Conservation (phyloP, 1,140 invertebrate species). For the Rhagoletis zephyria region DNA sequence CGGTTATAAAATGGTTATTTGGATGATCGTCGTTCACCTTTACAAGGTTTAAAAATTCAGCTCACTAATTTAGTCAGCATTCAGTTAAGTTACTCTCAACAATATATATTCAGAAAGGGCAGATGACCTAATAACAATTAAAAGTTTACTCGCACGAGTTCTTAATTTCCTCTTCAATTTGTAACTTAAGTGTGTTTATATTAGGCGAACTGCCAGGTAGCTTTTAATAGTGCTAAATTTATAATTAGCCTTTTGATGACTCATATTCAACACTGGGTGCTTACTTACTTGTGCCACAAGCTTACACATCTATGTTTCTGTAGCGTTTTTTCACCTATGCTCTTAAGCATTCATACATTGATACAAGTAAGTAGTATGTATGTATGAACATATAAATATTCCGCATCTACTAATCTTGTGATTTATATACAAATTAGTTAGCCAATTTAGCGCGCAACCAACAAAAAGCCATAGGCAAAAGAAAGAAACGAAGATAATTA, state of each 20-base stretch:
- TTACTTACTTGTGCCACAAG: background rate
- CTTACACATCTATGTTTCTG: background rate
- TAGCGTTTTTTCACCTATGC: background rate
- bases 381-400: background rate
- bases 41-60: too few species aligned
- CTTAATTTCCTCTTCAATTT: too few species aligned
- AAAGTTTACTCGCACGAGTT: too few species aligned
- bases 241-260: background rate
- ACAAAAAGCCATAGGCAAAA: background rate
- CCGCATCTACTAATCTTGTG: background rate
- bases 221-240: background rate
- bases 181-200: too few species aligned
- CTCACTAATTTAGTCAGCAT: too few species aligned
- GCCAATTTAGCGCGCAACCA: conserved; percentile 11
- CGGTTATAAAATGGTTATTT: too few species aligned
- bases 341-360: background rate
- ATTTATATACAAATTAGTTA: conserved; percentile 34
- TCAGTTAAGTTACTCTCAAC: too few species aligned
- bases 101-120: background rate
- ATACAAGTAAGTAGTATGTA: background rate
- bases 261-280: conserved; percentile 1
- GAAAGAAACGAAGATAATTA: conserved; percentile 4
- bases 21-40: too few species aligned
- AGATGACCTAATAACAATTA: too few species aligned
- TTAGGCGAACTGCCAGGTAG: too few species aligned